Percentiles rank a stretch among this genome's conserved stretches.
Conservation (phyloP, 1,140 invertebrate species). For the Cotesia typhae region DNA sequence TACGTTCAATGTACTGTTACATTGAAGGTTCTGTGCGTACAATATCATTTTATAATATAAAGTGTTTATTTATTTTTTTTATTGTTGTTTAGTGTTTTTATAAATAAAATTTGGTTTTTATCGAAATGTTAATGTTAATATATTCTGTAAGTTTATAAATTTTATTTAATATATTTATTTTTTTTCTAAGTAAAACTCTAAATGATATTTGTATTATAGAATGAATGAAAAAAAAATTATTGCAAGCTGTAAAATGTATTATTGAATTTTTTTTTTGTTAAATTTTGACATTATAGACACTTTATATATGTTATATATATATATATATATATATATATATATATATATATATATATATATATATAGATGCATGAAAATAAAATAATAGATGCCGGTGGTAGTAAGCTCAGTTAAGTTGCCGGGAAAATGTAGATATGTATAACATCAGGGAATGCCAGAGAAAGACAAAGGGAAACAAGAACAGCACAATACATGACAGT, state of each 20-base stretch:
- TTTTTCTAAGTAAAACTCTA: too few relatives aligned
- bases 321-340: too few relatives aligned
- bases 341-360: too few relatives aligned
- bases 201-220: too few relatives aligned
- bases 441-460: background rate
- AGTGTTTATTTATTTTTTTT: background rate
- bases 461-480: background rate
- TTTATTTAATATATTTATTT: constrained; percentile 6
- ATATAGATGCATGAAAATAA: constrained; percentile 14
- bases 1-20: constrained; percentile 54
- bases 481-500: too few relatives aligned
- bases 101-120: background rate
- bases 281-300: too few relatives aligned
- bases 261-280: too few relatives aligned
- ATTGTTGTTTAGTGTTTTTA: background rate
- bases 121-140: background rate
- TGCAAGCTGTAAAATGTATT: too few relatives aligned
- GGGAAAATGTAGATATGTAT: constrained; percentile 1
- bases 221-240: too few relatives aligned
- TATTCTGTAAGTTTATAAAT: constrained; percentile 6
- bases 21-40: constrained; percentile 51
- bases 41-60: background rate
- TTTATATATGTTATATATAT: too few relatives aligned
- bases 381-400: background rate
- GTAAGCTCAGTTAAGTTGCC: constrained; percentile 22